Conservation (phyloP, 2,113 vertebrate genomes). For the Telmatochromis bifrenatus region DNA sequence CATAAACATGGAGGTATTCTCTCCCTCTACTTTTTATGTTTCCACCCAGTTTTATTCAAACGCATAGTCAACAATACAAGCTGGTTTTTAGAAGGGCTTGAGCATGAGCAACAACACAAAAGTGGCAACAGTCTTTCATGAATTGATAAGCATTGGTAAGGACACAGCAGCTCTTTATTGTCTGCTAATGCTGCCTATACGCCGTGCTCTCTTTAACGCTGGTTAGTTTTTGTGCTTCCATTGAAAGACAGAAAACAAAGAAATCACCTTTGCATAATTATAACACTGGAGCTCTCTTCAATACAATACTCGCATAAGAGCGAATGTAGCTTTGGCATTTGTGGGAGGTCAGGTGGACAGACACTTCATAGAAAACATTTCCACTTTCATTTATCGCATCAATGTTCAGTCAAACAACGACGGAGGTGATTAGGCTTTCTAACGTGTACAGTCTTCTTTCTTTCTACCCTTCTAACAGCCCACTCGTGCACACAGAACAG, state of each 20-base stretch:
- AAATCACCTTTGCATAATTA: neutral
- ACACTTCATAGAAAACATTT: neutral
- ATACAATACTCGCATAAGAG: neutral
- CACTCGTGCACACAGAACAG: slow-evolving; percentile 12
- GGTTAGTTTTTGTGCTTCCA: neutral
- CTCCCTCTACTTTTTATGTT: neutral
- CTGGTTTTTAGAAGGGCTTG: neutral
- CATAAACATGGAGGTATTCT: neutral
- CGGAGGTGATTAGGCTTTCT: neutral
- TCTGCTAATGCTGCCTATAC: neutral
- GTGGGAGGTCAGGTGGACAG: neutral
- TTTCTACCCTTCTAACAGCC: slow-evolving; percentile 1
- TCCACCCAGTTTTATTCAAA: neutral
- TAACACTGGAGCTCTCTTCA: neutral
- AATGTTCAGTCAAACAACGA: neutral
- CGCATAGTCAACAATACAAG: neutral
- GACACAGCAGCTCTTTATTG: neutral
- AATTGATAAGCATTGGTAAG: neutral
- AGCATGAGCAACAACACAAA: neutral
- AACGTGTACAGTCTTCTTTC: neutral
- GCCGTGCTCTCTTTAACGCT: neutral
- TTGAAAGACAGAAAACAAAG: neutral
- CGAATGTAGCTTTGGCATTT: neutral
- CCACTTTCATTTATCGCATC: neutral
- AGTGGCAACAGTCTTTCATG: neutral